phyloP scores from a whole-genome alignment of 2,888 invertebrate species.

The Heliconius erato region DNA sequence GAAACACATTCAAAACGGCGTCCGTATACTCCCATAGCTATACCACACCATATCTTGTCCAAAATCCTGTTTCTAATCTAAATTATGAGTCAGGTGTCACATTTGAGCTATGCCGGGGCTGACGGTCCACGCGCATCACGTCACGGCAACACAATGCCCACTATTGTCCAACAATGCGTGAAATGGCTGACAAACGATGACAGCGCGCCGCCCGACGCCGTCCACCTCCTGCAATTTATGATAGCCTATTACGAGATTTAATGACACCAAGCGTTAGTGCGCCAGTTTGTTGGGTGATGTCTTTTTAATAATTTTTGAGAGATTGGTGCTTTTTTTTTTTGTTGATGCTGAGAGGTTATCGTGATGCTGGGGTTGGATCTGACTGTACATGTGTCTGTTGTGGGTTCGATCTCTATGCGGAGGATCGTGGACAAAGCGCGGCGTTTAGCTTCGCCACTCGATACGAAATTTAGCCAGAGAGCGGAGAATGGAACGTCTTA shows the following conservation, averaged over 20 bases:
- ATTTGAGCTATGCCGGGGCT: constrained; percentile 51
- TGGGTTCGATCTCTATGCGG: background rate
- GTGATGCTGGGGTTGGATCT: no score
- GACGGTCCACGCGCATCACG: constrained; percentile 62
- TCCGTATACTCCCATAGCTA: background rate
- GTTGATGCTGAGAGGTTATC: no score
- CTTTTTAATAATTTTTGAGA: background rate
- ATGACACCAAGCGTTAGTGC: constrained; percentile 80
- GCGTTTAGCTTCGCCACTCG: background rate
- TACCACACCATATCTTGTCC: constrained; percentile 21
- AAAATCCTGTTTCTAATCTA: constrained; percentile 42
- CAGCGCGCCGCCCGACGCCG: constrained; percentile 78
- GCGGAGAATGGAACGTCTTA: background rate
- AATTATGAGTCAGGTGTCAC: constrained; percentile 53
- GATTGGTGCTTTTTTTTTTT: no score
- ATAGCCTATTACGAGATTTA: constrained; percentile 86
- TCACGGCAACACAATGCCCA: constrained; percentile 67
- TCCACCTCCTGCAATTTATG: constrained; percentile 84
- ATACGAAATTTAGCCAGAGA: background rate
- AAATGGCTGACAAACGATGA: constrained; percentile 87
- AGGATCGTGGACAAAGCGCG: no score
- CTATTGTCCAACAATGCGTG: constrained; percentile 86
- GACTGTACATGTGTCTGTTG: background rate
- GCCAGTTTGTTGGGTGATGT: constrained; percentile 34
- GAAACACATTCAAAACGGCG: background rate